Evolutionary conservation across 2,888 invertebrate genomes (phyloP).

Genomic region (Azorinus chamasolen): DNA sequence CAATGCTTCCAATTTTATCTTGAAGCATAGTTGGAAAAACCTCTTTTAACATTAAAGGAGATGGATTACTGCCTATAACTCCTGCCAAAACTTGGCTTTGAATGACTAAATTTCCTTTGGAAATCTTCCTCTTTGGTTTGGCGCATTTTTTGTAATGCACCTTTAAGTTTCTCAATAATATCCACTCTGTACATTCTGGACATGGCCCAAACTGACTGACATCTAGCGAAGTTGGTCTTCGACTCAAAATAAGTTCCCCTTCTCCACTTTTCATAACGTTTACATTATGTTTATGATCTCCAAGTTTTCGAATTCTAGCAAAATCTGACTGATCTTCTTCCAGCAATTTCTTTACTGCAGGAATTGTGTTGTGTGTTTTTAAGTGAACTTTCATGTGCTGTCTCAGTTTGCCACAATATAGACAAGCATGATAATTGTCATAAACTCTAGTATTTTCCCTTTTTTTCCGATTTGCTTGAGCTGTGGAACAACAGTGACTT

Average conservation of each 20-base stretch:
- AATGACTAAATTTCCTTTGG: conserved; percentile 31
- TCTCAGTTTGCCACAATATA: conserved; percentile 4
- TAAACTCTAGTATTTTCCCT: background rate
- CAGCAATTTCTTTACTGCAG: conserved; percentile 11
- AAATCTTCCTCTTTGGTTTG: background rate
- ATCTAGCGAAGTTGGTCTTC: conserved; percentile 30
- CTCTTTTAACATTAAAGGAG: conserved; percentile 47
- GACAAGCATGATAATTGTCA: conserved; percentile 20
- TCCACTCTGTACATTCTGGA: conserved; percentile 31
- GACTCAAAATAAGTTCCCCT: conserved; percentile 24
- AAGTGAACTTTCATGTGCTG: conserved; percentile 7
- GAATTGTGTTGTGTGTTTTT: background rate
- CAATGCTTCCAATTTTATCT: conserved; percentile 37
- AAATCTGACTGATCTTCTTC: conserved; percentile 3
- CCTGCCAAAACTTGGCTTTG: conserved; percentile 47
- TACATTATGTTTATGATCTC: conserved; percentile 17
- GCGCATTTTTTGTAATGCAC: conserved; percentile 21
- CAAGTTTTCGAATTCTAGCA: conserved; percentile 6
- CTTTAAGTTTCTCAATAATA: conserved; percentile 30
- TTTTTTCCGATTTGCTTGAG: conserved; percentile 8
- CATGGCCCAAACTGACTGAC: conserved; percentile 38
- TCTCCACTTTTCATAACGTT: conserved; percentile 2
- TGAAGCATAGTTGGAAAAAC: conserved; percentile 53
- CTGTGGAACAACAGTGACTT: background rate
- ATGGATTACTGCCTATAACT: conserved; percentile 35